A percentile compares a stretch with the other conserved stretches of the same genome.
phyloP scores from a whole-genome alignment of 2,113 vertebrate species.

The Syngnathus typhle region DNA sequence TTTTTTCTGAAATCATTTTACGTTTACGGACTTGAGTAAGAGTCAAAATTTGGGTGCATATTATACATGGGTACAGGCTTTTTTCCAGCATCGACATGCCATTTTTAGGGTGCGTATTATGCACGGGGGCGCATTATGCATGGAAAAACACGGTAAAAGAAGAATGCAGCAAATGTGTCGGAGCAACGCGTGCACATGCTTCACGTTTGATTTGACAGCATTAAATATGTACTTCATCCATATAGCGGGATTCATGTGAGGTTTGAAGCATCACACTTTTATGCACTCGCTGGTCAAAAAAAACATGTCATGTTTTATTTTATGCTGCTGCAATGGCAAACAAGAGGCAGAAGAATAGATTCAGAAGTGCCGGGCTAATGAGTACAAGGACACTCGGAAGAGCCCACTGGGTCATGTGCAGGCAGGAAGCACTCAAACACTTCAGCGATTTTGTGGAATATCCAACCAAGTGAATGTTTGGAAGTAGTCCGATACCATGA shows the following conservation, averaged over 20 bases:
- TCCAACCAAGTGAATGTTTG: neutral
- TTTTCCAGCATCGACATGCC: too few species aligned
- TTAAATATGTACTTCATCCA: neutral
- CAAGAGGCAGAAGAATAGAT: neutral
- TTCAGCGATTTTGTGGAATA: constrained; percentile 2
- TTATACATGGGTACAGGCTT: too few species aligned
- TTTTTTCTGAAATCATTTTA: too few species aligned
- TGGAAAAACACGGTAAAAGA: too few species aligned
- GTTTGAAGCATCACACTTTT: neutral
- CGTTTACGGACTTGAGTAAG: too few species aligned
- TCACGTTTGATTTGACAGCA: neutral
- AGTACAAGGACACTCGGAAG: neutral
- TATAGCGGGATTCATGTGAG: neutral
- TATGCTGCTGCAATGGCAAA: neutral
- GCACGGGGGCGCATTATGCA: too few species aligned
- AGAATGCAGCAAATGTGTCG: neutral
- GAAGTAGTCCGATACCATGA: constrained; percentile 20
- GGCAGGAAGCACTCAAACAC: neutral
- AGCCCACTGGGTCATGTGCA: neutral
- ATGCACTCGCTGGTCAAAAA: neutral
- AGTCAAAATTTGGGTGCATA: too few species aligned
- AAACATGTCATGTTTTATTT: neutral
- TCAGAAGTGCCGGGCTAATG: neutral
- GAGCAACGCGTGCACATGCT: neutral
- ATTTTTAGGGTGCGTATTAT: too few species aligned